Evolutionary conservation across 1,140 invertebrate genomes (phyloP).

Genomic region (Aphaenogaster rudis): DNA sequence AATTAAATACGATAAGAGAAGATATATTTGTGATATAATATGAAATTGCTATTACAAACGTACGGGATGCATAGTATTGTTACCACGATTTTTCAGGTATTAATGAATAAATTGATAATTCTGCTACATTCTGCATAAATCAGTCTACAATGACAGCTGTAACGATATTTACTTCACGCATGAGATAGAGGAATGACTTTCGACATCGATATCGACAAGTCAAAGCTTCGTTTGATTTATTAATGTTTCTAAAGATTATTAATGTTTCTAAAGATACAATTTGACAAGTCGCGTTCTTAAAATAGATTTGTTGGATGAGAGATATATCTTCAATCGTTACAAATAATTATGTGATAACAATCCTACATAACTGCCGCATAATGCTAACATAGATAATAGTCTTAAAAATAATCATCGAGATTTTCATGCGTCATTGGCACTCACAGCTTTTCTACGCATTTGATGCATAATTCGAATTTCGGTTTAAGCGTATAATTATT

Average conservation of each 20-base stretch:
- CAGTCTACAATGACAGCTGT: neutral
- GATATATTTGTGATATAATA: neutral
- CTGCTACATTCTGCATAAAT: neutral
- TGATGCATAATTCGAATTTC: neutral
- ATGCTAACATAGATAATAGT: neutral
- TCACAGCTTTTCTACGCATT: neutral
- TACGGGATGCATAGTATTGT: neutral
- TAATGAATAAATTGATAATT: neutral
- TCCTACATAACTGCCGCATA: neutral
- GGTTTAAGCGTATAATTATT: neutral
- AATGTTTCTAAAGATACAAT: neutral
- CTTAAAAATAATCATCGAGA: neutral
- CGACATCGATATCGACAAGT: neutral
- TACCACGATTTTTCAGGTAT: neutral
- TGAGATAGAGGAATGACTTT: neutral
- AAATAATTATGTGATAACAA: neutral
- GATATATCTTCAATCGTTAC: neutral
- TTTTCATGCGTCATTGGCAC: neutral
- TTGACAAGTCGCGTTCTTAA: neutral
- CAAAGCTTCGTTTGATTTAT: neutral
- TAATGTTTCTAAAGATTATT: conserved; percentile 4
- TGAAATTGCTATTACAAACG: neutral
- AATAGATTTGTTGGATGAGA: neutral
- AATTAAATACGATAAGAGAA: neutral
- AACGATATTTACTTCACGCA: neutral